phyloP scores from a whole-genome alignment of 2,797 vertebrate species.

The Alectoris magna region DNA sequence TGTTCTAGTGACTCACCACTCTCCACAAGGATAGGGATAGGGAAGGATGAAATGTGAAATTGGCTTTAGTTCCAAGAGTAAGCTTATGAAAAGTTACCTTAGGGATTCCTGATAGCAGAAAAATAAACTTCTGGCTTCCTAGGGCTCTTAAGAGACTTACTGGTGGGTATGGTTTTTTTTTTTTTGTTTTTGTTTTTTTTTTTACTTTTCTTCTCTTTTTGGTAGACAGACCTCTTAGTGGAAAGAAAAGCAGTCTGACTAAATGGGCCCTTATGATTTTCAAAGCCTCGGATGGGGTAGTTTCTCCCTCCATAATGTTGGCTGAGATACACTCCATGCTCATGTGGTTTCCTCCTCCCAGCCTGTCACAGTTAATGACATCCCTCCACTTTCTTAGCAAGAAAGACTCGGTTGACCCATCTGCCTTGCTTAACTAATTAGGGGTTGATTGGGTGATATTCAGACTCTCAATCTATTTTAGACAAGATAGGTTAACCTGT shows the following conservation, averaged over 20 bases:
- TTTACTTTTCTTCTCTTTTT: neutral
- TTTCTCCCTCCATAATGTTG: neutral
- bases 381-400: neutral
- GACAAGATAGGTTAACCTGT: conserved; percentile 28
- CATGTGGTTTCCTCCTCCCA: neutral
- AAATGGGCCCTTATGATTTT: neutral
- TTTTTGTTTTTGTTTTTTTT: neutral
- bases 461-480: conserved; percentile 39
- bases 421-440: conserved; percentile 43
- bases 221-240: neutral
- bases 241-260: neutral
- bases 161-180: neutral
- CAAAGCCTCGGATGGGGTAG: neutral
- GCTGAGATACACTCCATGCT: neutral
- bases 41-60: neutral
- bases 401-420: conserved; percentile 17
- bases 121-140: neutral
- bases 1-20: neutral
- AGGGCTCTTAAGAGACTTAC: neutral
- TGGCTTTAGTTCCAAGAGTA: neutral
- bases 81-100: neutral
- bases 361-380: neutral
- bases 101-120: neutral
- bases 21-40: neutral
- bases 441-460: conserved; percentile 12